Evolutionary conservation across 2,797 vertebrate species (phyloP), one percentile per base, ranked within the genome.

Genomic region (Podargus strigoides): DNA sequence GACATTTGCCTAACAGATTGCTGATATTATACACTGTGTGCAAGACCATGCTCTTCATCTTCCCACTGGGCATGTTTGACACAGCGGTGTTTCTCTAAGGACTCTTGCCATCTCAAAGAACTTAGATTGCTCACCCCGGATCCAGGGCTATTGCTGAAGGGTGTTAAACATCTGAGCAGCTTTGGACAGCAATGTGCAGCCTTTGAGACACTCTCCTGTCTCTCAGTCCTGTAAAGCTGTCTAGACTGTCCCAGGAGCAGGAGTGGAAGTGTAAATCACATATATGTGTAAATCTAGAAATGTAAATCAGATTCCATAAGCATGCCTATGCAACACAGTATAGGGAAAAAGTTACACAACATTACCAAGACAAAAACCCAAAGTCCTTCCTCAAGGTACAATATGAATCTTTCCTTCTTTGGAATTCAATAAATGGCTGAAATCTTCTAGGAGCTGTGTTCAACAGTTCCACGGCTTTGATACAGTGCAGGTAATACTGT

Each of bases 191-290:
- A 66, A 82, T 92, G 47, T 47, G 52, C 41, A 93, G 34, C 59
- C 67, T 78, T 91, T 89, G 59, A 68, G 73, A 84, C 62, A 76
- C 15, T 81, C 44, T 91, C 39, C 76, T 88, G 59, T 92, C 89
- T 95, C 49, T 87, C 90, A 91, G 47, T 74, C 85, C 39, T 78
- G 36, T 76, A 87, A 85, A 90, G 50, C 62, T 80, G 76, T 95
- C 90, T 96, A 96, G 94, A 91, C 87, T 86, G 26, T 69, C 76
- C 76, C 66, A 55, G 76, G 28, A 92, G 76, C 89, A 76, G 74
- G 30, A 76, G 89, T 76, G 79, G 88, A 94, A 90, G 79, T 88
- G 92, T 32, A 96, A 94, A 95, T 88, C 73, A 92, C 58, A 91
- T 89, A 74, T 7, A 94, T 30, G 69, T 69, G 73, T 80, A 94